Base-by-base conservation (phyloP, 2,888 invertebrate species). In the Trichogramma evanescens region DNA sequence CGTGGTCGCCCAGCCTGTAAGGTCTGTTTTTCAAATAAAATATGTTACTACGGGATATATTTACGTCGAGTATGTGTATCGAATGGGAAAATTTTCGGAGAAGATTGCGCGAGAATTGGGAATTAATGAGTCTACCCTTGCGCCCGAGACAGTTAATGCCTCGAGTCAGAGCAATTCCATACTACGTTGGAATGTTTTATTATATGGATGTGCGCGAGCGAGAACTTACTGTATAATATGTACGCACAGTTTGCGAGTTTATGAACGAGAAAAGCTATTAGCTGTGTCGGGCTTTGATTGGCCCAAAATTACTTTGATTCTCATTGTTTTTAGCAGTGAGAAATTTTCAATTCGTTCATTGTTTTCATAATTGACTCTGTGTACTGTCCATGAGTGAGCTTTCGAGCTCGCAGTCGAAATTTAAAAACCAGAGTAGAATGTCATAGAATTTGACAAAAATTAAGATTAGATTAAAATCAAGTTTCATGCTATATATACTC, bases 121-220 rank as follows among this genome's bases (percentile, higher is more conserved):
- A 61, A 64, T 64, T 59, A 64, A 64, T 62, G 64, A 59, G 58
- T 13, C 61, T 26, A 26, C 26, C 26, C 26, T 59, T 54, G 49
- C 38, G 61, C 26, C 26, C 26, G 4, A 10, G 48, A 9, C 10
- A 48, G 48, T 13, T 10, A 48, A 48, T 48, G 38, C 41, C 53
- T 26, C 26, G 54, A 54, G 26, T 26, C 26, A 26, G 61, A 55
- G 39, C 54, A 52, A 50, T 54, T 59, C 50, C 38, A 26, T 26
- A 48, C n/a, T 7, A 41, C 13, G 10, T 56, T 10, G 38, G 40
- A 8, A 13, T 53, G 52, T 13, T 48, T 56, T 53, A 48, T 53
- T 48, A 13, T 13, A 48, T 48, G 48, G 26, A 48, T 13, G 26
- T 10, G 8, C 10, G n/a, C 45, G 8, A 6, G 48, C 10, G 48